These are phyloP conservation scores for Argynnis bischoffii DNA, from an alignment of 2,888 invertebrate species.

Conservation along the genomic window DNA sequence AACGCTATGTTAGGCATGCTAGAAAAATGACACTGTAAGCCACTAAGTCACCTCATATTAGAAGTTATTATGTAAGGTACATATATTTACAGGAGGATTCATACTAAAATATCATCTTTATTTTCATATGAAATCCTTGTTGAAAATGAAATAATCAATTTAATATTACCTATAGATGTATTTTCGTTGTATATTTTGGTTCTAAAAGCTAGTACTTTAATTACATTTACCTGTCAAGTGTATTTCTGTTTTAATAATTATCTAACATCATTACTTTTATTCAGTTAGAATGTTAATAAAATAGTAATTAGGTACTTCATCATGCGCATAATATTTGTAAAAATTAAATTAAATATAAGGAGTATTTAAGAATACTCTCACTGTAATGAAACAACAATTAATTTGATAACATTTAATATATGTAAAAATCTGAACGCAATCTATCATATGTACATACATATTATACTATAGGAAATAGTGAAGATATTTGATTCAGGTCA, in stretches of 20 bases:
- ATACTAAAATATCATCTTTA: constrained; percentile 1
- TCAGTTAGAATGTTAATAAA: too few relatives aligned
- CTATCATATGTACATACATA: not conserved
- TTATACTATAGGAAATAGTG: constrained; percentile 13
- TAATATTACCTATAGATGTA: too few relatives aligned
- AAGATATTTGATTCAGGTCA: constrained; percentile 21
- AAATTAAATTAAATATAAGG: too few relatives aligned
- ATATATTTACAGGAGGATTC: constrained; percentile 25
- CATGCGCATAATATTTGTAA: too few relatives aligned
- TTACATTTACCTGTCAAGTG: too few relatives aligned
- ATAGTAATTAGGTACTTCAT: too few relatives aligned
- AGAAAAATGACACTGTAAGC: constrained; percentile 34
- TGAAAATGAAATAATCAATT: too few relatives aligned
- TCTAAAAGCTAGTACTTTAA: too few relatives aligned
- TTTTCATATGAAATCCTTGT: too few relatives aligned
- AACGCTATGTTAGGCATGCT: constrained; percentile 36
- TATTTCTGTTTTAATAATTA: too few relatives aligned
- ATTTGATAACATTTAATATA: constrained; percentile 3
- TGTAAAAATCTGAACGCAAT: constrained; percentile 12
- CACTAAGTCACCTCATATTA: constrained; percentile 33
- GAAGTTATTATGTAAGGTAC: constrained; percentile 28
- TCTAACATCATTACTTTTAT: too few relatives aligned
- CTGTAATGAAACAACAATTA: not conserved
- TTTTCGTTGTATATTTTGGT: too few relatives aligned
- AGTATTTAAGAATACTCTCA: not conserved